These are phyloP conservation scores for Mythimna impura DNA, from an alignment of 2,888 invertebrate genomes.

Conservation along the genomic window DNA sequence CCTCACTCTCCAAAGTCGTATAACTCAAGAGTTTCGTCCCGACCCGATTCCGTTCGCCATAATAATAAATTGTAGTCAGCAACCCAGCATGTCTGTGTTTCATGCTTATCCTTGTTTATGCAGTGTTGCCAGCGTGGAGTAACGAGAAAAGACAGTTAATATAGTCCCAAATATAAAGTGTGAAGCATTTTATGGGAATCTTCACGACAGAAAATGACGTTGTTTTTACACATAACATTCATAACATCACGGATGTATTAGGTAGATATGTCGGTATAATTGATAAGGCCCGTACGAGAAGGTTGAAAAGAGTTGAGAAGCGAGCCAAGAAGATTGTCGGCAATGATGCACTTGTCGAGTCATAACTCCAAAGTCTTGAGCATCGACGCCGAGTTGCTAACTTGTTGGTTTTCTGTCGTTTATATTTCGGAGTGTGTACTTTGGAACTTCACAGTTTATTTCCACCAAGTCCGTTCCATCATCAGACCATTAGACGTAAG, in stretches of 20 bases:
- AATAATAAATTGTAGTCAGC: slow-evolving; percentile 58
- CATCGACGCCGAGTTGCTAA: too few species aligned
- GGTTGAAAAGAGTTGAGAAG: too few species aligned
- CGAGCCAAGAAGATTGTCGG: too few species aligned
- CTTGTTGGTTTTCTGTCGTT: too few species aligned
- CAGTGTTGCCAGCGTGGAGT: slow-evolving; percentile 27
- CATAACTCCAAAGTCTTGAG: too few species aligned
- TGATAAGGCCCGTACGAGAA: neutral
- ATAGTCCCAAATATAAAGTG: slow-evolving; percentile 35
- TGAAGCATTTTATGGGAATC: slow-evolving; percentile 17
- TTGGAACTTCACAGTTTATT: too few species aligned
- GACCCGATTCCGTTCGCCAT: slow-evolving; percentile 44
- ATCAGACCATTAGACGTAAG: too few species aligned
- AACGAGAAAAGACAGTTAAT: slow-evolving; percentile 25
- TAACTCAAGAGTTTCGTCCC: slow-evolving; percentile 30
- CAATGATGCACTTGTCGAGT: too few species aligned
- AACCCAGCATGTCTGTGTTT: slow-evolving; percentile 55
- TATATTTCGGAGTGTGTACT: too few species aligned
- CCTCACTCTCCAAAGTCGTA: slow-evolving; percentile 2
- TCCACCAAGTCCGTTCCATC: too few species aligned
- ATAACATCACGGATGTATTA: neutral
- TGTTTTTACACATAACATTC: neutral
- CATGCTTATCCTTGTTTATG: slow-evolving; percentile 60
- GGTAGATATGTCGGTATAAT: neutral
- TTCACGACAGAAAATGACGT: neutral